Evolutionary conservation across 2,113 vertebrate species (phyloP), one percentile per base, ranked within the genome.

Genomic region (Spea bombifrons): DNA sequence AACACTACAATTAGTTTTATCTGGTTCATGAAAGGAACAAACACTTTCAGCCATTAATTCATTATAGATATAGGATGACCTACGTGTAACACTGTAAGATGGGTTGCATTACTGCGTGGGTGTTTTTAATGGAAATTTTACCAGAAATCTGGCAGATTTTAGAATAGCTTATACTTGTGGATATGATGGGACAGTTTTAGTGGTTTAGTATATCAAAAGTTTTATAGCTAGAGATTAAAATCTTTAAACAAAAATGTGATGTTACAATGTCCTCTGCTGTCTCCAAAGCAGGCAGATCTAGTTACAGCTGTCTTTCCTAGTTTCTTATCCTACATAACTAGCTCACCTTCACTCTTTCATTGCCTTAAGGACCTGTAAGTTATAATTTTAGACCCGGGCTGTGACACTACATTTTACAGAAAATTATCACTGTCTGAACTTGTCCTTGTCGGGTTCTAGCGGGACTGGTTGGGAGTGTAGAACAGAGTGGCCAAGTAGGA

Each of bases 211-310:
- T 49, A 53, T 16, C 50, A 16, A 71, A 53, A 30, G 46, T 66
- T 75, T 75, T 75, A 67, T 66, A 67, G 64, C 9, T 4, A 5
- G 6, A 75, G 49, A 75, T 67, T 75, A 75, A 75, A 67, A 67
- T 75, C 45, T 75, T 66, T 50, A 75, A 67, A 75, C 13, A 52
- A 55, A 43, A 55, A 16, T 67, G 65, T 55, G 64, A 75, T 66
- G 50, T 67, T 75, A 49, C 49, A 67, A 43, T 67, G 74, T 66
- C 65, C 30, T 45, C 15, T 66, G 57, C 61, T 67, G 49, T 53
- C 30, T 57, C 17, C 30, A 46, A 52, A 45, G 30, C 48, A 67
- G 10, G 15, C 7, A 48, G 44, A 74, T 74, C 49, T 74, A 46
- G 72, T 75, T 67, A 67, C 65, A 44, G 52, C 17, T 66, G 47